Conservation (phyloP, 2,113 vertebrate genomes). For the Mixornis gularis region DNA sequence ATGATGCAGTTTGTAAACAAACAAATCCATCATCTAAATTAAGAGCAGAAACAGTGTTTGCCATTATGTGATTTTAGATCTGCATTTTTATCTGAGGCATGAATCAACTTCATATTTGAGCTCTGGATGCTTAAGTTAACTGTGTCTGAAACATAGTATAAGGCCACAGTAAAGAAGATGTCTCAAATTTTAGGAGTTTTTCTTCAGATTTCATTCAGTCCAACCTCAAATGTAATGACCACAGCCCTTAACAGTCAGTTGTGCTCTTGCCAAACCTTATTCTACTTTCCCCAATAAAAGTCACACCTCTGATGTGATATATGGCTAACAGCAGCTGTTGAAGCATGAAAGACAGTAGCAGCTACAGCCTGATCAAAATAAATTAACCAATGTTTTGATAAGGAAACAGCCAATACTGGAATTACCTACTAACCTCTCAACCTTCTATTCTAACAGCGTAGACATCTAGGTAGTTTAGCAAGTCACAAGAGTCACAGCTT, state of each 20-base stretch:
- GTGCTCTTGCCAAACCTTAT: background rate
- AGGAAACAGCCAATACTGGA: background rate
- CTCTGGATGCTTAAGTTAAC: background rate
- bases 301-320: background rate
- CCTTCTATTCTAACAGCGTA: background rate
- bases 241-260: background rate
- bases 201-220: background rate
- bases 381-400: background rate
- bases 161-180: background rate
- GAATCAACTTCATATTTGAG: background rate
- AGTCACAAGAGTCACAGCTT: background rate
- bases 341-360: background rate
- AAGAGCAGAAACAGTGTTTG: background rate
- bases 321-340: background rate
- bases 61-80: background rate
- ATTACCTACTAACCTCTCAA: background rate
- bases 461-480: background rate
- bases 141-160: accelerated
- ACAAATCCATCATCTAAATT: background rate
- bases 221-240: background rate
- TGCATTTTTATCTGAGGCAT: background rate
- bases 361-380: background rate
- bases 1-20: background rate
- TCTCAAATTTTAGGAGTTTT: background rate
- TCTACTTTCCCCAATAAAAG: background rate